These are phyloP conservation scores for Spodoptera picta DNA, from an alignment of 2,888 invertebrate genomes.

Conservation along the genomic window DNA sequence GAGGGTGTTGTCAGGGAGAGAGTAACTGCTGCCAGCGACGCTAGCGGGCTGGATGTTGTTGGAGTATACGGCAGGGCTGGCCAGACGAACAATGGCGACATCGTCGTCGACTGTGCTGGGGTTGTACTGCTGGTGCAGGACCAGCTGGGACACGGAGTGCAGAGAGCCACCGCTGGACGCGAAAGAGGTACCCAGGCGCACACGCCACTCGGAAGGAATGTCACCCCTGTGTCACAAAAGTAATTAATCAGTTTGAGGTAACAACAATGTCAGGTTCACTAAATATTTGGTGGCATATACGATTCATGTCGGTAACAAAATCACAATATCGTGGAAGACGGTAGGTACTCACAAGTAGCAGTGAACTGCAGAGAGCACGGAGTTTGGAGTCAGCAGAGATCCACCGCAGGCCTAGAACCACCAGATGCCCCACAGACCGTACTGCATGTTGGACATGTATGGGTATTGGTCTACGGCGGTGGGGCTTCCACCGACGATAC, in stretches of 20 bases:
- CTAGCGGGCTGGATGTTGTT: constrained; percentile 52
- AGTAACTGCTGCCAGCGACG: constrained; percentile 60
- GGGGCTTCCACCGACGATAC: constrained; percentile 70
- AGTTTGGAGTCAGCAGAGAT: constrained; percentile 61
- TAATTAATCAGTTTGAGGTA: constrained; percentile 35
- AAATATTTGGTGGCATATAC: no score
- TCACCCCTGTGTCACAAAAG: constrained; percentile 62
- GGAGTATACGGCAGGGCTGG: constrained; percentile 48
- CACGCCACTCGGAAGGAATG: constrained; percentile 60
- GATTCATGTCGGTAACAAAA: not conserved
- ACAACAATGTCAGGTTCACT: not conserved
- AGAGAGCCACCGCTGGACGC: constrained; percentile 58
- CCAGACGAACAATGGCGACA: constrained; percentile 66
- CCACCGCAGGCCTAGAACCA: constrained; percentile 72
- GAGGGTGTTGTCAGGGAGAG: constrained; percentile 47
- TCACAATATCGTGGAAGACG: not conserved
- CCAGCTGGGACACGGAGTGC: constrained; percentile 49
- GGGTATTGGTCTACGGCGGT: constrained; percentile 68
- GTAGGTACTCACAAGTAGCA: constrained; percentile 68
- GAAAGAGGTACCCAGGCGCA: constrained; percentile 59
- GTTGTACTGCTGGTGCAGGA: constrained; percentile 60
- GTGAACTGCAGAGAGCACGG: constrained; percentile 73
- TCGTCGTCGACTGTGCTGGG: constrained; percentile 57
- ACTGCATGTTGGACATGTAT: constrained; percentile 74
- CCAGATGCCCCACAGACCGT: constrained; percentile 50